Evolutionary conservation across 2,888 invertebrate genomes (phyloP), one percentile per base, ranked within the genome.

Genomic region (Diarsia mendica): DNA sequence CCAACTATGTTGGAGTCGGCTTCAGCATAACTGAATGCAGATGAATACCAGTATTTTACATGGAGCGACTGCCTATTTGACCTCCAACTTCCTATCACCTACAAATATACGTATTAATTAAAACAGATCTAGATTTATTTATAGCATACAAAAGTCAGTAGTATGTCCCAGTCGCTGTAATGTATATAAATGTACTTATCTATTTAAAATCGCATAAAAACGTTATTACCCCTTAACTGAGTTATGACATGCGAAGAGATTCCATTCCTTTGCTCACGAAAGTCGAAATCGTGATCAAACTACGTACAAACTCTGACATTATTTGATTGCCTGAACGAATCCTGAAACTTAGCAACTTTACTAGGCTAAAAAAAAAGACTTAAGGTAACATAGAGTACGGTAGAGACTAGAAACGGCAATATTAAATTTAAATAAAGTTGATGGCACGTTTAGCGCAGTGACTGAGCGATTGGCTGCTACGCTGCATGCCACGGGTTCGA

Each of bases 161-260:
- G 1, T 49, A n/a, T 53, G 67, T 72, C n/a, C n/a, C 18, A 4
- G 13, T 10, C 46, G 44, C 33, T n/a, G n/a, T n/a, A n/a, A n/a
- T n/a, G n/a, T n/a, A n/a, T n/a, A n/a, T n/a, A n/a, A 73, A 79
- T 74, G 65, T 33, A 60, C 33, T 60, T 79, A n/a, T 73, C 33
- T 61, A 61, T 67, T 48, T 28, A 46, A 60, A 80, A 55, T 61
- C 13, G 2, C 1, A 58, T 63, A 61, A 79, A 77, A 79, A 79
- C 64, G 9, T 46, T 69, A 58, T 51, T 64, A 51, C 15, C 58
- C 15, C 58, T 46, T 75, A 79, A 79, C 80, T 80, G 65, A 61
- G 60, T 61, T 48, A 48, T 55, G 33, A 80, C 79, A 80, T 74
- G 75, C 64, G 53, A 80, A 74, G 11, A 69, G n/a, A 80, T 79